Evolutionary conservation across 30 jellyfish, hydroid and myxozoan genomes (phyloP).

Genomic region (Rhopilema esculentum): DNA sequence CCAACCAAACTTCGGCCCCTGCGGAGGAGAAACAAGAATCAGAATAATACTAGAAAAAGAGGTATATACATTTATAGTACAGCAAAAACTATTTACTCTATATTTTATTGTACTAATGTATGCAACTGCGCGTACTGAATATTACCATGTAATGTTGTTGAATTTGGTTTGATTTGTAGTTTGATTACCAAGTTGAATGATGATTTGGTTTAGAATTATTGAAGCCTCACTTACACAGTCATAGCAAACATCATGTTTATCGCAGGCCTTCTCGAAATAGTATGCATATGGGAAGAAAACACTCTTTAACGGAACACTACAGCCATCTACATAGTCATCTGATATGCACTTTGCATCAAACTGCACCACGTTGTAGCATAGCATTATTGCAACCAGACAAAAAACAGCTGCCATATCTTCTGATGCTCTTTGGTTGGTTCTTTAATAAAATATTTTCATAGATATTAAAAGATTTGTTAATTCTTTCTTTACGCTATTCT

Average conservation of each 20-base stretch:
- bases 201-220: too few species aligned
- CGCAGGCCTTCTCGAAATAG: constrained; percentile 44
- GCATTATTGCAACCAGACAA: not conserved
- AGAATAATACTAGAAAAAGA: not conserved
- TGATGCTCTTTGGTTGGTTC: not conserved
- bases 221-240: constrained; percentile 45
- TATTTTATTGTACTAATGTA: too few species aligned
- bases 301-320: constrained; percentile 46
- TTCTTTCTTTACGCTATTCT: too few species aligned
- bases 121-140: too few species aligned
- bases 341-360: constrained; percentile 33
- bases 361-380: not conserved
- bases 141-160: too few species aligned
- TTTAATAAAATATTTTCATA: not conserved
- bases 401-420: not conserved
- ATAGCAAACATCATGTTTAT: constrained; percentile 63
- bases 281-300: constrained; percentile 29
- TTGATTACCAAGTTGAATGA: too few species aligned
- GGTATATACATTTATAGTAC: not conserved
- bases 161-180: too few species aligned
- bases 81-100: too few species aligned
- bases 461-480: too few species aligned
- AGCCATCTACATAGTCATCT: constrained; percentile 41
- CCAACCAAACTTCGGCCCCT: constrained; percentile 53
- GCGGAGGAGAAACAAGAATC: not conserved